Percentiles rank a stretch among this genome's conserved stretches.
These are phyloP conservation scores for Pseudorectes ferrugineus DNA, from an alignment of 2,113 vertebrate genomes.

Conservation along the genomic window DNA sequence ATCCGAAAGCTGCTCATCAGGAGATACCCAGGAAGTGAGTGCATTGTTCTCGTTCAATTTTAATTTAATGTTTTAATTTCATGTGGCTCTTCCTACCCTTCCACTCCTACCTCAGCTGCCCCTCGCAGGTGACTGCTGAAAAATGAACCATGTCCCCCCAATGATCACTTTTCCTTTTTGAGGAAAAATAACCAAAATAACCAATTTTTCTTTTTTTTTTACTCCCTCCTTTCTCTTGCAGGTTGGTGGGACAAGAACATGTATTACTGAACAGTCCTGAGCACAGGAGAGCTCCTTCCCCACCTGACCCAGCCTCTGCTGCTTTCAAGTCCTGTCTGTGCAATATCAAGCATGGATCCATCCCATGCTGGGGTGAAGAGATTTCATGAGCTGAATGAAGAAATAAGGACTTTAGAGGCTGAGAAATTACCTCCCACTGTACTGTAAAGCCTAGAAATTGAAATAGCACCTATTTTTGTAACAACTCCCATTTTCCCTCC, in stretches of 20 bases:
- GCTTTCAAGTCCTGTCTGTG: slow-evolving; percentile 39
- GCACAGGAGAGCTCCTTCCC: background rate
- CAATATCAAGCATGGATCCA: background rate
- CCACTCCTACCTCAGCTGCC: background rate
- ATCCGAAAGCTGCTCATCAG: slow-evolving; percentile 78
- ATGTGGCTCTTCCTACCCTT: background rate
- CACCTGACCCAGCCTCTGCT: background rate
- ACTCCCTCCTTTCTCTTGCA: slow-evolving; percentile 6
- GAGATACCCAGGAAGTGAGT: slow-evolving; percentile 79
- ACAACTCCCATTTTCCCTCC: background rate
- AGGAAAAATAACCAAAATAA: background rate
- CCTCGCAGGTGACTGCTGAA: background rate
- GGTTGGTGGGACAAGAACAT: slow-evolving; percentile 84
- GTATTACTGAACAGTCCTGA: slow-evolving; percentile 69
- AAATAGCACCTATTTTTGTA: slow-evolving; percentile 31
- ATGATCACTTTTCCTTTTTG: background rate
- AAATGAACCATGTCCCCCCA: background rate
- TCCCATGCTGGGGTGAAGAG: background rate
- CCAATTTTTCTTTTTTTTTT: background rate
- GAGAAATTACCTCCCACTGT: background rate
- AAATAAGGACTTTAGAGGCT: slow-evolving; percentile 12
- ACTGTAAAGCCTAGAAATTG: slow-evolving; percentile 52
- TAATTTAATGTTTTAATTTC: background rate
- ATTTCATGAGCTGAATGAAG: slow-evolving; percentile 36
- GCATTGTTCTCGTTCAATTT: background rate